These are phyloP conservation scores for Diachasma alloeum DNA, from an alignment of 1,140 invertebrate genomes.

Conservation along the genomic window DNA sequence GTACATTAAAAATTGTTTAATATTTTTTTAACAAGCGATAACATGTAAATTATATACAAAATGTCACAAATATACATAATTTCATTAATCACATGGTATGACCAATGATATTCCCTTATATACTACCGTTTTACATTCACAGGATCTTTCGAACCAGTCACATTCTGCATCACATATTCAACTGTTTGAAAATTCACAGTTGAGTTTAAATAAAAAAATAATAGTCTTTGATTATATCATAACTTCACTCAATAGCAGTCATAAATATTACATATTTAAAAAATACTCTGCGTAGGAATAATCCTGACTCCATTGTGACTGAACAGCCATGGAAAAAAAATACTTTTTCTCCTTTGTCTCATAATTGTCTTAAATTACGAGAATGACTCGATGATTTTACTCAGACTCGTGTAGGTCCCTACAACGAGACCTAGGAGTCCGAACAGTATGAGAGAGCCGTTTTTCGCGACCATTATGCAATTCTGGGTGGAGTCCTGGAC, in stretches of 20 bases:
- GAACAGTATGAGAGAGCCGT: conserved; percentile 75
- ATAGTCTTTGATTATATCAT: neutral
- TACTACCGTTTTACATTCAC: neutral
- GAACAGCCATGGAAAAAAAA: neutral
- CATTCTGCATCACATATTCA: neutral
- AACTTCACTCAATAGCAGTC: neutral
- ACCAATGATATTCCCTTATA: neutral
- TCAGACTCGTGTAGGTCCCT: conserved; percentile 76
- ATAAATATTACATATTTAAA: neutral
- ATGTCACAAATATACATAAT: neutral
- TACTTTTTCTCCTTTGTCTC: neutral
- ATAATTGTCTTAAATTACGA: neutral
- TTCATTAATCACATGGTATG: neutral
- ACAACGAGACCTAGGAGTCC: conserved; percentile 73
- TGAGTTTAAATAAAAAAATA: too few relatives aligned
- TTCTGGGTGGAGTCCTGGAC: conserved; percentile 60
- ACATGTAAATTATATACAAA: neutral
- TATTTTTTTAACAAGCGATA: neutral
- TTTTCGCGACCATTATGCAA: conserved; percentile 70
- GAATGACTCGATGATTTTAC: neutral
- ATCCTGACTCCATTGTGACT: neutral
- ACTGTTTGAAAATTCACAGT: neutral
- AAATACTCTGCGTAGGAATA: neutral
- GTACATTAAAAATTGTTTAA: neutral
- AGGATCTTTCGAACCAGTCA: neutral